Percentiles rank a stretch among this genome's conserved stretches.
phyloP scores from a whole-genome alignment of 2,113 vertebrate genomes.

The Isichthys henryi region DNA sequence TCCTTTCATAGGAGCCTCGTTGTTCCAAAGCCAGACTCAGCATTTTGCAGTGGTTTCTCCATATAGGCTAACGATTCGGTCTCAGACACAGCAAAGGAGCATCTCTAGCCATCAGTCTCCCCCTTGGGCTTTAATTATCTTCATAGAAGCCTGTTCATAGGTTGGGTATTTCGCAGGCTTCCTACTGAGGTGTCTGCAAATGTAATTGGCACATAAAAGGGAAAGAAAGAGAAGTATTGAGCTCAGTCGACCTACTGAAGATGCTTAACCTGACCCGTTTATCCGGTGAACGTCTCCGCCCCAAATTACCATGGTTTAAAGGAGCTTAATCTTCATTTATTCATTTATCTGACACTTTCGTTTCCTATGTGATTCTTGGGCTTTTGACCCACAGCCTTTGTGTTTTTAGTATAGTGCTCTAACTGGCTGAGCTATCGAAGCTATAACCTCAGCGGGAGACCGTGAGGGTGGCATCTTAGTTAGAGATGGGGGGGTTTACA shows the following conservation, averaged over 20 bases:
- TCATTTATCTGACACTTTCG: not conserved
- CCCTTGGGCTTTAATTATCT: not conserved
- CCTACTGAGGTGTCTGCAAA: not conserved
- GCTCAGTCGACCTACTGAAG: not conserved
- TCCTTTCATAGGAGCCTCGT: not conserved
- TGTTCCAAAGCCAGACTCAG: not conserved
- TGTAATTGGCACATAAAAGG: not conserved
- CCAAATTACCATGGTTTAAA: not conserved
- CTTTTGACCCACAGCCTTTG: not conserved
- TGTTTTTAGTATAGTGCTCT: not conserved
- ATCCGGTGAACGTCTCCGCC: not conserved
- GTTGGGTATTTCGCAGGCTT: not conserved
- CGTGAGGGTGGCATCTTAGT: not conserved
- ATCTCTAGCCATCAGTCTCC: not conserved
- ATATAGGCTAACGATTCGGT: not conserved
- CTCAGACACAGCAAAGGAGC: not conserved
- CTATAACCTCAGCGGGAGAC: not conserved
- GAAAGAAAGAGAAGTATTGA: not conserved
- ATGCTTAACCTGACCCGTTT: not conserved
- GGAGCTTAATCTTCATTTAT: not conserved
- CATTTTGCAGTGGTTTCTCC: not conserved
- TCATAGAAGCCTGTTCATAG: not conserved
- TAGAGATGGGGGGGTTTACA: not conserved
- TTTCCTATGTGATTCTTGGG: not conserved
- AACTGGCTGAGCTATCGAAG: no score